These are phyloP conservation scores for Lathronympha strigana DNA, from an alignment of 2,888 invertebrate genomes.

Conservation along the genomic window DNA sequence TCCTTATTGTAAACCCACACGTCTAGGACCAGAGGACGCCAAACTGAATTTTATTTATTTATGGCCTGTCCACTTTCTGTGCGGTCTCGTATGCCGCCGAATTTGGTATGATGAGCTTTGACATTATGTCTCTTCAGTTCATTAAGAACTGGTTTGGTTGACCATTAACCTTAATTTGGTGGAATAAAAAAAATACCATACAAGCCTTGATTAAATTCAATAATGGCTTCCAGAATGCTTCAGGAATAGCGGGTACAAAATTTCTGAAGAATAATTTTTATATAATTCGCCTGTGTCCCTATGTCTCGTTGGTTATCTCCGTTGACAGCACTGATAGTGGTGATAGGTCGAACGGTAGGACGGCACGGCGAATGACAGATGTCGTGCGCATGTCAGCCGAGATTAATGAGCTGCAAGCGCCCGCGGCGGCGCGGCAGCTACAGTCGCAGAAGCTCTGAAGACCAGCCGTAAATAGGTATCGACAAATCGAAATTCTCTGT, in stretches of 20 bases:
- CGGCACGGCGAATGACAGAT: conserved; percentile 19
- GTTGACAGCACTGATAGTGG: conserved; percentile 16
- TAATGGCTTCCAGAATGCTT: too few species aligned
- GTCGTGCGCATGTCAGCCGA: conserved; percentile 16
- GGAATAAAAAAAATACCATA: background rate
- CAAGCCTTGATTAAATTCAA: background rate
- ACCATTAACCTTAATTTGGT: conserved; percentile 5
- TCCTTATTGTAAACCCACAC: conserved; percentile 74
- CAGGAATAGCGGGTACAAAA: too few species aligned
- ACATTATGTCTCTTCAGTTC: conserved; percentile 17
- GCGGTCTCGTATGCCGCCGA: conserved; percentile 8
- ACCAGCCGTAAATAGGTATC: too few species aligned
- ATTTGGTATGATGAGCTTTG: conserved; percentile 17
- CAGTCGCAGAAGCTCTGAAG: conserved; percentile 14
- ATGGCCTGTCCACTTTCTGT: conserved; percentile 22
- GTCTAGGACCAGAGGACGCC: conserved; percentile 45
- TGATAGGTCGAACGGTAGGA: conserved; percentile 16
- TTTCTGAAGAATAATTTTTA: too few species aligned
- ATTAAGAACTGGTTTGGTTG: conserved; percentile 19
- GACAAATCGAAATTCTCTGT: too few species aligned
- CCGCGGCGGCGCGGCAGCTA: conserved; percentile 4
- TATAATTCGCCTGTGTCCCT: conserved; percentile 2
- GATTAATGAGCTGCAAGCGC: conserved; percentile 17
- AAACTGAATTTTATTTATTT: conserved; percentile 22
- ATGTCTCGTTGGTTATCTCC: conserved; percentile 6